Evolutionary conservation across 1,140 invertebrate genomes (phyloP).

Genomic region (Steinernema feltiae): DNA sequence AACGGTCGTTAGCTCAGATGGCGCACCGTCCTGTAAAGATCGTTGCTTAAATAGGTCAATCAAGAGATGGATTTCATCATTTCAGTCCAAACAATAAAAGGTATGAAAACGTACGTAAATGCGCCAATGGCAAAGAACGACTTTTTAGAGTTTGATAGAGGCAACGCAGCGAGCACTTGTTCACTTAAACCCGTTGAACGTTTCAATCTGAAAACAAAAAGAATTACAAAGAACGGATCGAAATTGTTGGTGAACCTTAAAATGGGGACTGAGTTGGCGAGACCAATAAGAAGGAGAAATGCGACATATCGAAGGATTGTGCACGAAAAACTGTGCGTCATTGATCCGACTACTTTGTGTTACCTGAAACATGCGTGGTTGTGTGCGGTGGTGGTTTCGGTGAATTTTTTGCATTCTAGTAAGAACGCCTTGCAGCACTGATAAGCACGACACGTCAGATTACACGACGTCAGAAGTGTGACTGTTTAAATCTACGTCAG

Average conservation of each 20-base stretch:
- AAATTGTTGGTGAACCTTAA: background rate
- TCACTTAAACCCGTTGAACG: background rate
- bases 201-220: background rate
- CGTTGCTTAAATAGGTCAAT: too few species aligned
- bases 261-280: background rate
- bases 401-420: background rate
- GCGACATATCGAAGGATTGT: background rate
- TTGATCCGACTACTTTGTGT: background rate
- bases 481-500: background rate
- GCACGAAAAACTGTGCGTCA: background rate
- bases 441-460: conserved; percentile 7
- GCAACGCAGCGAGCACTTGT: background rate
- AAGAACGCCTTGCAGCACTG: background rate
- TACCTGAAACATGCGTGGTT: background rate
- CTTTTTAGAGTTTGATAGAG: background rate
- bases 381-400: background rate
- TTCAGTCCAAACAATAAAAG: background rate
- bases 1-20: too few species aligned
- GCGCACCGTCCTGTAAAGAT: too few species aligned
- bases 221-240: background rate
- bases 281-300: background rate
- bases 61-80: too few species aligned
- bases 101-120: background rate
- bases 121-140: background rate
- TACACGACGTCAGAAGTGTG: background rate